Percentiles rank a stretch among this genome's conserved stretches.
Evolutionary conservation across 2,888 invertebrate genomes (phyloP).

Genomic region (Cancer borealis): DNA sequence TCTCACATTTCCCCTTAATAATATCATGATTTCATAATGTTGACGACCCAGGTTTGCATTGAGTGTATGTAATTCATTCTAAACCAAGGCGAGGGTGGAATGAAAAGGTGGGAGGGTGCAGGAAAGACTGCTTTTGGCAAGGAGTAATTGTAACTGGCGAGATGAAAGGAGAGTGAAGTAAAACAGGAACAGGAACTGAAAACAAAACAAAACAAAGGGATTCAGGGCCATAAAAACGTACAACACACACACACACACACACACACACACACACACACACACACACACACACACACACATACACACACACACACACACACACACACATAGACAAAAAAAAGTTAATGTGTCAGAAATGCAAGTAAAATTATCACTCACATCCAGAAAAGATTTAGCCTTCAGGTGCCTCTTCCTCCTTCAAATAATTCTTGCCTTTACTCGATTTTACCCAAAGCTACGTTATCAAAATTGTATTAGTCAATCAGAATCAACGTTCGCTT

Average conservation of each 20-base stretch:
- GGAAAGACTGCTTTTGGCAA: neutral
- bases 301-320: neutral
- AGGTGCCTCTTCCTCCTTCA: neutral
- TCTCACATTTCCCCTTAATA: conserved; percentile 17
- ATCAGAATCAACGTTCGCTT: neutral
- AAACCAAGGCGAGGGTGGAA: neutral
- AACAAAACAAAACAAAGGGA: neutral
- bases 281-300: neutral
- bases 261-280: neutral
- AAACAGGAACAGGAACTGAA: neutral
- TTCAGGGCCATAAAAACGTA: neutral
- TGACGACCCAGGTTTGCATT: neutral
- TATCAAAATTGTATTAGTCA: conserved; percentile 10
- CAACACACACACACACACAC: neutral
- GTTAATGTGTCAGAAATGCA: neutral
- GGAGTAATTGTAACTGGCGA: neutral
- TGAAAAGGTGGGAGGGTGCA: neutral
- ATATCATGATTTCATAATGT: neutral
- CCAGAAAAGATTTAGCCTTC: neutral
- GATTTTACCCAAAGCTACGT: conserved; percentile 10
- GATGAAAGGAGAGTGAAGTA: conserved; percentile 1
- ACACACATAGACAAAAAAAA: neutral
- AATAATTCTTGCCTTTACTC: conserved; percentile 6
- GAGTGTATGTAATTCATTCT: neutral
- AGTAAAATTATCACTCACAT: neutral